Evolutionary conservation across 2,888 invertebrate genomes (phyloP).

Genomic region (Pseudoips prasinana): DNA sequence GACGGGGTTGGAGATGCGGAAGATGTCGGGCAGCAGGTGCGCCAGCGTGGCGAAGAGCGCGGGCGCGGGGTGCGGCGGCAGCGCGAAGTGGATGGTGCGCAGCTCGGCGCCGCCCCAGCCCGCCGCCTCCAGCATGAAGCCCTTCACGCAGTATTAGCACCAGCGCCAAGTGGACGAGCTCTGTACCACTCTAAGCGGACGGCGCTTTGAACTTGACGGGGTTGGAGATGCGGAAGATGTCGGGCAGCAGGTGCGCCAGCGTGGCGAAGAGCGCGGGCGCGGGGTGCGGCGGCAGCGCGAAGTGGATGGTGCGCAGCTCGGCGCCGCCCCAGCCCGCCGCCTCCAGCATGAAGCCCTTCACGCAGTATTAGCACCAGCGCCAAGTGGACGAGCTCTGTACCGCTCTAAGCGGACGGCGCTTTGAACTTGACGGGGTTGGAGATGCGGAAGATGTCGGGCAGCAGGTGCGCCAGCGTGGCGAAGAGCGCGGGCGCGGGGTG

Average conservation of each 20-base stretch:
- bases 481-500: constrained; percentile 87
- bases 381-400: no score
- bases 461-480: constrained; percentile 89
- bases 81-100: constrained; percentile 84
- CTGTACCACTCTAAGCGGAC: no score
- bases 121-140: constrained; percentile 86
- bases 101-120: neutral
- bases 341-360: constrained; percentile 94
- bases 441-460: constrained; percentile 95
- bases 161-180: no score
- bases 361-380: constrained; percentile 99
- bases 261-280: constrained; percentile 91
- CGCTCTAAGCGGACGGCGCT: no score
- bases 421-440: constrained; percentile 95
- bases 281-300: constrained; percentile 81
- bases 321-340: no score
- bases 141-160: no score
- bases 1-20: constrained; percentile 96
- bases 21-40: constrained; percentile 95
- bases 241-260: constrained; percentile 93
- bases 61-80: constrained; percentile 59
- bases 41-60: constrained; percentile 91
- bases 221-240: constrained; percentile 97
- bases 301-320: no score
- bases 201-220: constrained; percentile 88